Base-by-base conservation (phyloP, 1,140 invertebrate species). In the Drosophila lacertosa region DNA sequence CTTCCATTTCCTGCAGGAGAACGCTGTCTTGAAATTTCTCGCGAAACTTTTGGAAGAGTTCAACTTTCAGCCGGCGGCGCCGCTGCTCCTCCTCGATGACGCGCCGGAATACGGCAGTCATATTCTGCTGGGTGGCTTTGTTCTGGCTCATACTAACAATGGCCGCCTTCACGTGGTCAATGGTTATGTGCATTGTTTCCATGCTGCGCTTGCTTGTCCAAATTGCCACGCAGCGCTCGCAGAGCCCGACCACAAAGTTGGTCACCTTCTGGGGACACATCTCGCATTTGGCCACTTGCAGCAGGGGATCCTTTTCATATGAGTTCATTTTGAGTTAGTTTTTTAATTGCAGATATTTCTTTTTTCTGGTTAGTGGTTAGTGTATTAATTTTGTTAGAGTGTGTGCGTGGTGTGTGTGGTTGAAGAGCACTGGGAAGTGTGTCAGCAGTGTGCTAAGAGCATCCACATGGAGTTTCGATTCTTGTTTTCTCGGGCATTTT, bases 191-290 rank as follows among this genome's bases (percentile, higher is more conserved):
- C 13, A 18, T 6, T 0, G n/a, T 11, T 5, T 48, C 42, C 35
- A 13, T 15, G 7, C 44, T 44, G 0, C 29, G 33, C 2, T 29
- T 37, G 10, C 11, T 62, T 6, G 47, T 13, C 81, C 76, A 84
- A 18, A 86, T 60, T 0, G 9, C 0, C 0, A 50, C 18, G 10
- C 80, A 84, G 3, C 59, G 54, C n/a, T 20, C 45, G 20, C 81
- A 86, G 4, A 84, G 39, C 0, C 77, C 76, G n/a, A 16, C 33
- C 13, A 69, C 42, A 13, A 60, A 66, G 32, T 84, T 58, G 9
- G 45, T 50, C 11, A 66, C 60, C 6, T 4, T 32, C 4, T 59
- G 60, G 15, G 33, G 39, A 13, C 80, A 84, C 72, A 66, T 74
- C 13, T 83, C 67, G 26, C 80, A 84, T 18, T 67, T 67, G 24